Base-by-base conservation (phyloP, 2,888 invertebrate species). In the Sepioteuthis lessoniana region DNA sequence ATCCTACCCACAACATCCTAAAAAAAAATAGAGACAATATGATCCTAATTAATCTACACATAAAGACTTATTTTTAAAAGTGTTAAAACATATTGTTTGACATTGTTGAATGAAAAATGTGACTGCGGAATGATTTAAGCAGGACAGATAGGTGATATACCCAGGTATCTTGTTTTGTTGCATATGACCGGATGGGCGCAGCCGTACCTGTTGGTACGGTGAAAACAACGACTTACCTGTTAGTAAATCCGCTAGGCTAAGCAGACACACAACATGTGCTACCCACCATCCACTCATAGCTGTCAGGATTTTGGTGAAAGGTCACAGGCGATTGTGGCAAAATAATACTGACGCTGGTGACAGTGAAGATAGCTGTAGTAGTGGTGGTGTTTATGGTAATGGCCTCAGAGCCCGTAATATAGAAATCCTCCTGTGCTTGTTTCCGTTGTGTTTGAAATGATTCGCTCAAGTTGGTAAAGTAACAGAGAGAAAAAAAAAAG, bases 171-270 rank as follows among this genome's bases (percentile, higher is more conserved):
- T 16, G n/a, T 76, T n/a, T 76, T 76, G n/a, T 76, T 76, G n/a
- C 3, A n/a, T 76, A 25, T 76, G n/a, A n/a, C n/a, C n/a, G 10
- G n/a, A 35, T 16, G 16, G n/a, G 76, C n/a, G 2, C 76, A 76
- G 16, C 19, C 76, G 76, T 76, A 16, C n/a, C 76, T 35, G 21
- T n/a, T n/a, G 13, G 76, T 76, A 35, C n/a, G 76, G 76, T 10
- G 76, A 76, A 35, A 76, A 76, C 76, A 76, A 76, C 76, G 35
- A 76, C 76, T 76, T 76, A 76, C 76, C 76, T 76, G 76, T 76
- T 76, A 76, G 76, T 76, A 76, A 76, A 76, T 76, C 76, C 76
- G 76, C 76, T 76, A 76, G 76, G 76, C 76, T 76, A 76, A 76
- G 76, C 76, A 76, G 76, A 76, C 76, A 76, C 76, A 76, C 76